phyloP scores from a whole-genome alignment of 53 echinoderm and acorn worm species.

The Patiria pectinifera region DNA sequence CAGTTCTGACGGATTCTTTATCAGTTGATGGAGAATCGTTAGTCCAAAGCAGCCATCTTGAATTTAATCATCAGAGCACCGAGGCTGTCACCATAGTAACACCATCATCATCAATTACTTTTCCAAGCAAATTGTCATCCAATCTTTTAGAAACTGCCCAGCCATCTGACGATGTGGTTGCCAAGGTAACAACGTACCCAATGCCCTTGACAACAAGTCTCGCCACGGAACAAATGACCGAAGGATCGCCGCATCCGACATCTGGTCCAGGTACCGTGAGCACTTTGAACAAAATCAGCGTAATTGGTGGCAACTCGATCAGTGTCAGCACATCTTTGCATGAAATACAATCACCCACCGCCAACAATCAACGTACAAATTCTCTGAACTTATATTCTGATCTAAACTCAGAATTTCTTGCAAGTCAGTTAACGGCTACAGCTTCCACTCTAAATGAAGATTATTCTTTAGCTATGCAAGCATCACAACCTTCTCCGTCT shows the following conservation, averaged over 20 bases:
- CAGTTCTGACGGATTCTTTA: neutral
- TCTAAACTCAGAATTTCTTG: neutral
- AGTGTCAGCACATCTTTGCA: neutral
- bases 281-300: neutral
- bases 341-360: neutral
- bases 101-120: neutral
- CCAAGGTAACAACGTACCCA: neutral
- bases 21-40: neutral
- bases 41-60: neutral
- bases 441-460: too few relatives aligned
- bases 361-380: neutral
- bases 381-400: neutral
- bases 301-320: neutral
- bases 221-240: neutral
- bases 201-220: neutral
- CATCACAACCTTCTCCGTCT: neutral
- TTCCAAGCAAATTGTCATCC: neutral
- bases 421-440: too few relatives aligned
- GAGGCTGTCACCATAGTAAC: neutral
- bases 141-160: neutral
- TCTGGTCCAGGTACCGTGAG: neutral
- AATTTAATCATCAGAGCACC: neutral
- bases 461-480: neutral
- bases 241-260: neutral
- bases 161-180: slow-evolving; percentile 3